These are phyloP conservation scores for Orchesella cincta DNA, from an alignment of 1,140 invertebrate species.

Conservation along the genomic window DNA sequence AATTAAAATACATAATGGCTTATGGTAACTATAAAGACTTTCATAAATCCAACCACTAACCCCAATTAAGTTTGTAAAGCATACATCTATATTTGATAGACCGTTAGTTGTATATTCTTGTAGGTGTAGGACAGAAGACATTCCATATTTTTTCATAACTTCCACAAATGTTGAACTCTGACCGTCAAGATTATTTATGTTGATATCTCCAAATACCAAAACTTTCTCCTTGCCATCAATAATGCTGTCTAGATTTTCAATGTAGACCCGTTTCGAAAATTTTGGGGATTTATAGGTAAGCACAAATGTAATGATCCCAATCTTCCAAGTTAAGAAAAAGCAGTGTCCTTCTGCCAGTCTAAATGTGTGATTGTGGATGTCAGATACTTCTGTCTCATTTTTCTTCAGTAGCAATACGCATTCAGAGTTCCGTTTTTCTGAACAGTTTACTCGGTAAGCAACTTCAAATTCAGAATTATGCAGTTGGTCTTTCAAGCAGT, in stretches of 20 bases:
- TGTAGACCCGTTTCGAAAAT: neutral
- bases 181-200: neutral
- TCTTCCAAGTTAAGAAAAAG: neutral
- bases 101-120: neutral
- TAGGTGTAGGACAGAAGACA: neutral
- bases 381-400: neutral
- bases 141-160: neutral
- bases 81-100: neutral
- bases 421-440: neutral
- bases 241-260: slow-evolving; percentile 1
- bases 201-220: neutral
- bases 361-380: neutral
- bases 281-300: slow-evolving; percentile 34
- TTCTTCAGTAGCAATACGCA: neutral
- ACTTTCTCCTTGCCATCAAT: neutral
- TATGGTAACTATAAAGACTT: slow-evolving; percentile 2
- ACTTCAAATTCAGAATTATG: neutral
- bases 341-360: neutral
- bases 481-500: neutral
- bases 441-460: slow-evolving; percentile 13
- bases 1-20: too few species aligned
- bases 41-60: slow-evolving; percentile 21
- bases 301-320: neutral
- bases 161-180: neutral
- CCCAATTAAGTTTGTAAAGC: neutral